Evolutionary conservation across 2,888 invertebrate species (phyloP), one percentile per base, ranked within the genome.

Genomic region (Himalopsyche anomala): DNA sequence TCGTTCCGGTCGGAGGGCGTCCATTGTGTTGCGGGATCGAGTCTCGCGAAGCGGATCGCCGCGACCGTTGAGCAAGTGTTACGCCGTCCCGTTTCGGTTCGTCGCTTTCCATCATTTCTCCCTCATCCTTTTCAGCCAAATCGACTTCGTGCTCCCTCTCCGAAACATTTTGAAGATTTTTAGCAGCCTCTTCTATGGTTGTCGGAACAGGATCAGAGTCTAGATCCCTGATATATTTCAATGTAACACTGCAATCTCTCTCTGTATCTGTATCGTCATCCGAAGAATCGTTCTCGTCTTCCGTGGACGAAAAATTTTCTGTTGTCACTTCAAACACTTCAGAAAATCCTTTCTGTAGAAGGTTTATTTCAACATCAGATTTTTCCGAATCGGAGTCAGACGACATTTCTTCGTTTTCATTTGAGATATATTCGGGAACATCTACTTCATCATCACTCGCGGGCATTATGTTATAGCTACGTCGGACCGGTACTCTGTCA

Each of bases 321-420:
- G 94, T 95, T 89, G 96, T 96, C 36, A 96, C 95, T 1, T 95
- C 94, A 90, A 95, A 95, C 28, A 96, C 95, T 85, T 95, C 94
- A 55, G 95, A 95, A 90, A 96, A 96, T 62, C 92, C 91, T 74
- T 74, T 74, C 38, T 74, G 74, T 74, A 11, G 5, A 74, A 74
- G 74, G 38, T 74, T 74, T 15, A 74, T 81, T 84, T 88, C 95
- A 90, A 90, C 94, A 89, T 90, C 80, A 36, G 85, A 83, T 51
- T 81, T 84, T 85, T 88, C 88, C 19, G 93, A 93, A 54, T 92
- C 93, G 0, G 93, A 93, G 12, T 80, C 69, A 11, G 88, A 88
- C 2, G 85, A 85, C 51, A 88, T 89, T 69, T 82, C 84, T 89
- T 93, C 93, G 85, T 93, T 93, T 79, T 92, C 92, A 0, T 93